A percentile compares a stretch with the other conserved stretches of the same genome.
Conservation (phyloP, 2,888 invertebrate species). For the Nipponacmea schrenckii region DNA sequence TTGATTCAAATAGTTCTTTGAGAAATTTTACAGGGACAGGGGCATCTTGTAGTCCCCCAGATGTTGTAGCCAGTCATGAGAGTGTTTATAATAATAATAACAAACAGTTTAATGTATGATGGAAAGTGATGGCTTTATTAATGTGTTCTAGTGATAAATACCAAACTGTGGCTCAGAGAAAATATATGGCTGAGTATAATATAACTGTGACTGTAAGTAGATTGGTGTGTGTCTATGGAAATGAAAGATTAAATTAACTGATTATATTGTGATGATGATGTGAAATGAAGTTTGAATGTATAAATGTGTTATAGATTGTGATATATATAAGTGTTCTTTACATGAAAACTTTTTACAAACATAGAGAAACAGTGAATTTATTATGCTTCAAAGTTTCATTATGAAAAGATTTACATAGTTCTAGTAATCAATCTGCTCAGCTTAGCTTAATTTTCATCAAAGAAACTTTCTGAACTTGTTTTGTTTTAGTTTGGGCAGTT, state of each 20-base stretch:
- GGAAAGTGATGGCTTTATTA: not conserved
- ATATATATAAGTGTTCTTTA: constrained; percentile 2
- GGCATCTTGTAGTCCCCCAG: constrained; percentile 1
- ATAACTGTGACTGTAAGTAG: not conserved
- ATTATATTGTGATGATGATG: constrained; percentile 6
- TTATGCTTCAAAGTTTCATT: no score
- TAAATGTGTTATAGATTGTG: constrained; percentile 7
- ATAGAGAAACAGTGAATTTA: no score
- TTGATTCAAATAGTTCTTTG: constrained; percentile 9
- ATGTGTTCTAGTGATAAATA: constrained; percentile 6
- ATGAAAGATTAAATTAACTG: not conserved
- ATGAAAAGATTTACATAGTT: no score
- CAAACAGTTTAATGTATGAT: constrained; percentile 4
- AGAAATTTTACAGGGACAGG: not conserved
- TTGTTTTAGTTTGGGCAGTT: no score
- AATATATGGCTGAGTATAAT: constrained; percentile 1
- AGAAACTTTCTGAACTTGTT: no score
- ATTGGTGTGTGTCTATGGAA: not conserved
- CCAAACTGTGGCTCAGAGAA: constrained; percentile 3
- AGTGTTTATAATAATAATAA: constrained; percentile 7
- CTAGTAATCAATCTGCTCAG: no score
- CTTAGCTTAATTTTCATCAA: no score
- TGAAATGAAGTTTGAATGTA: not conserved
- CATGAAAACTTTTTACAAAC: not conserved
- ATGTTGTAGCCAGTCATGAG: constrained; percentile 11